phyloP scores from a whole-genome alignment of 1,140 invertebrate species.

The Heterodera schachtii region DNA sequence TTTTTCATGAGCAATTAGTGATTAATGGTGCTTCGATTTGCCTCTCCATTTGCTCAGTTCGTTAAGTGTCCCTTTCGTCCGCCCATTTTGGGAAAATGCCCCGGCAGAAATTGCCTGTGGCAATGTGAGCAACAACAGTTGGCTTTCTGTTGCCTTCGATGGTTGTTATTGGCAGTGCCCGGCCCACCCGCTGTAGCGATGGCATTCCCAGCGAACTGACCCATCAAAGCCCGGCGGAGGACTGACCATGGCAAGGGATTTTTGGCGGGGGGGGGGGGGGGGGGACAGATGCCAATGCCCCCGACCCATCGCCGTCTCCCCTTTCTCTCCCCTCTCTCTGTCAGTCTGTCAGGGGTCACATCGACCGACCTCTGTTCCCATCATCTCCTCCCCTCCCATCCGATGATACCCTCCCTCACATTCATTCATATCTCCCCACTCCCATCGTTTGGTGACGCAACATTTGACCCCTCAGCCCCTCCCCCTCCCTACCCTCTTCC shows the following conservation, averaged over 20 bases:
- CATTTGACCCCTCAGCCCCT: neutral
- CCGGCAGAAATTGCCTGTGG: neutral
- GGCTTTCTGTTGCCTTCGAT: neutral
- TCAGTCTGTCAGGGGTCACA: slow-evolving; percentile 7
- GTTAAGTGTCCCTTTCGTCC: neutral
- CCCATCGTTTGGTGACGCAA: slow-evolving; percentile 11
- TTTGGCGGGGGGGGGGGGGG: neutral
- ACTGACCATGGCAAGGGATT: slow-evolving; percentile 2
- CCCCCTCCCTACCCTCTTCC: neutral
- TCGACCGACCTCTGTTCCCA: neutral
- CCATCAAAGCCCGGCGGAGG: neutral
- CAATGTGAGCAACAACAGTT: neutral
- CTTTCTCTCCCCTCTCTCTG: neutral
- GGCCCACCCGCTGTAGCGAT: neutral
- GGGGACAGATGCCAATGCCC: slow-evolving; percentile 13
- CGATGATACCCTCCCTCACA: neutral
- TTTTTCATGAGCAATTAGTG: neutral
- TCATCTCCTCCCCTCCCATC: too few relatives aligned
- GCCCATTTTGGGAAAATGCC: neutral
- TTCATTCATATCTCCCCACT: neutral
- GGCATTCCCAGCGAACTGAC: neutral
- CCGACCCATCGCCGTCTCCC: neutral
- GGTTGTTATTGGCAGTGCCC: neutral
- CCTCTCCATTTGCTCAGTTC: neutral
- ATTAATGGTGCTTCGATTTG: neutral